Conservation (phyloP, 2,888 invertebrate species). For the Creontiades dilutus region DNA sequence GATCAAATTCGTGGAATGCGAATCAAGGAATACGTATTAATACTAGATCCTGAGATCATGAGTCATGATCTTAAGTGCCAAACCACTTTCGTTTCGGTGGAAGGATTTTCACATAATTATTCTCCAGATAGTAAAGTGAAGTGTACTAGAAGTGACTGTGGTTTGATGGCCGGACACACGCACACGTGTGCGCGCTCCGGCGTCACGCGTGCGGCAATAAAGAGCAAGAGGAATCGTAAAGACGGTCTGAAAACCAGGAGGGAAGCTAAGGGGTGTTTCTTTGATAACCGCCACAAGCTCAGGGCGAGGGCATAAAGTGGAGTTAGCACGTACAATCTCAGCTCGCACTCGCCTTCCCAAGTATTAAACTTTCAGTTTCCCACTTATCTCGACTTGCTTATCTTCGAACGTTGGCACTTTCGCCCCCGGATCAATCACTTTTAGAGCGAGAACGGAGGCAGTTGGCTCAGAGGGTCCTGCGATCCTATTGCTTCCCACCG, state of each 20-base stretch:
- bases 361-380: conserved; percentile 71
- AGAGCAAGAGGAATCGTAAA: conserved; percentile 60
- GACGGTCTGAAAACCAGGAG: conserved; percentile 41
- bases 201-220: conserved; percentile 65
- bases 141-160: conserved; percentile 62
- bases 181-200: conserved; percentile 45
- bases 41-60: background rate
- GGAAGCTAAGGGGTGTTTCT: conserved; percentile 54
- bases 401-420: conserved; percentile 57
- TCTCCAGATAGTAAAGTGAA: conserved; percentile 65
- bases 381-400: conserved; percentile 65
- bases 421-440: conserved; percentile 65
- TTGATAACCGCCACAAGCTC: conserved; percentile 62
- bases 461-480: background rate
- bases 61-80: conserved; percentile 10
- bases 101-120: conserved; percentile 55
- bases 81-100: conserved; percentile 12
- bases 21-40: no score
- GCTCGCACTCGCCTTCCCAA: conserved; percentile 69
- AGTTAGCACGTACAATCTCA: conserved; percentile 72
- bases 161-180: conserved; percentile 68
- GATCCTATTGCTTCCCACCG: background rate
- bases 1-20: no score
- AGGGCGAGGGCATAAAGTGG: conserved; percentile 68
- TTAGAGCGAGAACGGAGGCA: conserved; percentile 23